Percentiles rank a stretch among this genome's conserved stretches.
phyloP scores from a whole-genome alignment of 1,140 invertebrate genomes.

The Cardiocondyla obscurior region DNA sequence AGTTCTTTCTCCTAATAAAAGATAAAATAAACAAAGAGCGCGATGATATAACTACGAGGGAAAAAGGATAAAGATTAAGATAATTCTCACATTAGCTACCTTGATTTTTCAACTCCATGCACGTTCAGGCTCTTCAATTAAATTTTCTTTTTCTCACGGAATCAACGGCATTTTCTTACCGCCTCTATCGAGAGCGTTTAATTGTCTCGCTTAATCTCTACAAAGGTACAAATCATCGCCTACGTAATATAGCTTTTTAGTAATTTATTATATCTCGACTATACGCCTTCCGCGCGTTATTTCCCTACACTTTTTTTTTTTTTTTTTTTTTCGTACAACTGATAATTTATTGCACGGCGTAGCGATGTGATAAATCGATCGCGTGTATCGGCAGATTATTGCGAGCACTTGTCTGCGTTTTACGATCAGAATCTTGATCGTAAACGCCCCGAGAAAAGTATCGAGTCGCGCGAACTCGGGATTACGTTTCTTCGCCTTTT shows the following conservation, averaged over 20 bases:
- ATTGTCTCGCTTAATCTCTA: slow-evolving; percentile 48
- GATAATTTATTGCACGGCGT: slow-evolving; percentile 1
- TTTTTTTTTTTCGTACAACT: neutral
- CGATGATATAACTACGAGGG: no score
- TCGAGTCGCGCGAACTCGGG: slow-evolving; percentile 10
- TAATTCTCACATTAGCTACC: neutral
- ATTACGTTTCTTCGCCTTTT: neutral
- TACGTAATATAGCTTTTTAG: neutral
- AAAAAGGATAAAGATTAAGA: no score
- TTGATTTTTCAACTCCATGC: slow-evolving; percentile 13
- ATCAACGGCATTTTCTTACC: slow-evolving; percentile 19
- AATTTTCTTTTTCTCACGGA: slow-evolving; percentile 36
- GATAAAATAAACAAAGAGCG: neutral
- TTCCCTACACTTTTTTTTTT: no score
- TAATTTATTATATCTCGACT: slow-evolving; percentile 14
- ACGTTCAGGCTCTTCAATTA: slow-evolving; percentile 25
- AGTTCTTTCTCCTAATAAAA: neutral
- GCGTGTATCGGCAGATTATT: slow-evolving; percentile 4
- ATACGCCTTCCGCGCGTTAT: neutral
- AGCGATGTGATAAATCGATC: slow-evolving; percentile 7
- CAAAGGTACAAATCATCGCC: slow-evolving; percentile 12
- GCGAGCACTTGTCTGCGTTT: slow-evolving; percentile 21
- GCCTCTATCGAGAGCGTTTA: neutral
- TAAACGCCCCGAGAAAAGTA: neutral
- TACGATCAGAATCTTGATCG: neutral